Conservation (phyloP, 2,113 vertebrate species). For the Tetrax tetrax region DNA sequence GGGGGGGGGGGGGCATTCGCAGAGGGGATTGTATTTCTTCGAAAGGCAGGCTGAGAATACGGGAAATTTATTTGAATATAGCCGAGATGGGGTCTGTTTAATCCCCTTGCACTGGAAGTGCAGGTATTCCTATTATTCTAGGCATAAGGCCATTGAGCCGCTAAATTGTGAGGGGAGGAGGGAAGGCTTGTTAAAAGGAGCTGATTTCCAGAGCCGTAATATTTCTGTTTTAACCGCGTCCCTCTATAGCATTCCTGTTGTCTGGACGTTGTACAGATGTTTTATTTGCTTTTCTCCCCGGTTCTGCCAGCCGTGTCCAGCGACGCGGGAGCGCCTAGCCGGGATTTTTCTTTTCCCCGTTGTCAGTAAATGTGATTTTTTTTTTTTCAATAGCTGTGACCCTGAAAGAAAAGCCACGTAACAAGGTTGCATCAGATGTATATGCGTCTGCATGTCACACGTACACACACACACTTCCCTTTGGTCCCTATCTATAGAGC, state of each 20-base stretch:
- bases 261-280: not conserved
- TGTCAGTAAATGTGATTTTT: not conserved
- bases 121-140: conserved; percentile 27
- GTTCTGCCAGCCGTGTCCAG: not conserved
- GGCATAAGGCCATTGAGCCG: not conserved
- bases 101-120: conserved; percentile 13
- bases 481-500: not conserved
- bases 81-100: not conserved
- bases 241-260: not conserved
- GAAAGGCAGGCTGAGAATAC: not conserved
- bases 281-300: not conserved
- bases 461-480: not conserved
- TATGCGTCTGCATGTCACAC: not conserved
- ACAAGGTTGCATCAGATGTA: not conserved
- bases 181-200: not conserved
- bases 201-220: not conserved
- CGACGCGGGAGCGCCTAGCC: not conserved
- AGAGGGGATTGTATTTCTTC: not conserved
- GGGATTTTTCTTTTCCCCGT: not conserved
- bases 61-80: not conserved
- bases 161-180: not conserved
- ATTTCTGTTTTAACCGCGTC: not conserved
- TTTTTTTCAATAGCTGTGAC: not conserved
- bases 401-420: conserved; percentile 15
- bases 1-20: accelerated